Percentiles rank a stretch among this genome's conserved stretches.
These are phyloP conservation scores for Laspeyria flexula DNA, from an alignment of 2,888 invertebrate species.

Conservation along the genomic window DNA sequence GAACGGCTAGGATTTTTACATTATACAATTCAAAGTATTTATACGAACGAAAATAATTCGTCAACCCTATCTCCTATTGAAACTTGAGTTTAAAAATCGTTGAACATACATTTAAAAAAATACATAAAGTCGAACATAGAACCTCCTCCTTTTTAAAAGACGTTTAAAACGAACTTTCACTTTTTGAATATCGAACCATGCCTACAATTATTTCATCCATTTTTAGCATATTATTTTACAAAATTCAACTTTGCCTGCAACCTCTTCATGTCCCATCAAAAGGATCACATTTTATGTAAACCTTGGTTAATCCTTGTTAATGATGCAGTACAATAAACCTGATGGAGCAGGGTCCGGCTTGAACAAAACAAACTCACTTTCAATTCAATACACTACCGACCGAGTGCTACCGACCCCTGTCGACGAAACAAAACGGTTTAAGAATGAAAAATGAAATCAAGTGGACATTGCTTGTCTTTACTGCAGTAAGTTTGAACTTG, in stretches of 20 bases:
- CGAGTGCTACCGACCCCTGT: constrained; percentile 76
- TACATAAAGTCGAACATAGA: too few relatives aligned
- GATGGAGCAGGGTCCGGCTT: constrained; percentile 73
- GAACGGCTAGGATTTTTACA: too few relatives aligned
- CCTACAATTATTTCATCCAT: not conserved
- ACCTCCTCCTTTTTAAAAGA: too few relatives aligned
- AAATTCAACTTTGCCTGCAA: too few relatives aligned
- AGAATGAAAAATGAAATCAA: constrained; percentile 85
- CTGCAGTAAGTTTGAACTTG: constrained; percentile 47
- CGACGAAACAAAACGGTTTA: constrained; percentile 78
- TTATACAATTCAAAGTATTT: too few relatives aligned
- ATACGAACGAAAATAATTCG: too few relatives aligned
- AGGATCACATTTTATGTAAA: constrained; percentile 24
- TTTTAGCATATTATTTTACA: too few relatives aligned
- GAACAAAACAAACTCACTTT: constrained; percentile 60
- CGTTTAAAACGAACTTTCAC: too few relatives aligned
- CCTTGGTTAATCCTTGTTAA: constrained; percentile 64
- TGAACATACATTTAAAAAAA: too few relatives aligned
- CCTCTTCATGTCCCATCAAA: not conserved
- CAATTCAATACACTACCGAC: constrained; percentile 74
- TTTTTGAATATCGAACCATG: too few relatives aligned
- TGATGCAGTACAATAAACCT: constrained; percentile 66
- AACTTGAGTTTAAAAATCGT: too few relatives aligned
- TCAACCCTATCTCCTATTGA: too few relatives aligned
- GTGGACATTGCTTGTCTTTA: constrained; percentile 66